Conservation (phyloP, 2,888 invertebrate genomes). For the Drosophila formosana region DNA sequence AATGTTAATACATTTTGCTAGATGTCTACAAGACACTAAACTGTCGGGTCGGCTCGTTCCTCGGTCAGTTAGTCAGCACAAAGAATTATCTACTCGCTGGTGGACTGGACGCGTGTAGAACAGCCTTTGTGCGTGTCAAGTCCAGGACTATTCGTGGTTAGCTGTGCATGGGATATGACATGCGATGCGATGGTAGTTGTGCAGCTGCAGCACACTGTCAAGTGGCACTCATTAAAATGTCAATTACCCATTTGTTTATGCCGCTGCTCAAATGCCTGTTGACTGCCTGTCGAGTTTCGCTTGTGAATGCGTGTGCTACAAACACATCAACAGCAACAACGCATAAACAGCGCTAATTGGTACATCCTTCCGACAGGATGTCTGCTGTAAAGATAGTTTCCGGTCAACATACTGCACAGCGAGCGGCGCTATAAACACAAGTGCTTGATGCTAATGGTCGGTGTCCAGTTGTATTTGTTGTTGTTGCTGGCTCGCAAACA, state of each 20-base stretch:
- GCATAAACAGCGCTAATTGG: conserved; percentile 40
- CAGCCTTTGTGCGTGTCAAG: neutral
- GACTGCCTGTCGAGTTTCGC: conserved; percentile 10
- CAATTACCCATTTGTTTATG: conserved; percentile 38
- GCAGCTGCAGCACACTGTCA: conserved; percentile 14
- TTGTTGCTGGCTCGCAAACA: neutral
- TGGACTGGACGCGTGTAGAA: neutral
- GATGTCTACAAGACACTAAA: no score
- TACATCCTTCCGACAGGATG: conserved; percentile 15
- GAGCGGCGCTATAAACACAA: conserved; percentile 1
- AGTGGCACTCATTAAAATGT: conserved; percentile 39
- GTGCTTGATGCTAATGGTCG: conserved; percentile 7
- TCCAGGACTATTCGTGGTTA: conserved; percentile 5
- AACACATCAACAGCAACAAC: conserved; percentile 20
- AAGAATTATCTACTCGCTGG: neutral
- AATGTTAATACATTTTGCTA: no score
- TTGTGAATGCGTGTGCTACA: conserved; percentile 21
- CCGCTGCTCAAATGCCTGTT: conserved; percentile 21
- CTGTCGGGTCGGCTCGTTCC: no score
- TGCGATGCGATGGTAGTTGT: conserved; percentile 2
- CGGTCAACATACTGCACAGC: conserved; percentile 16
- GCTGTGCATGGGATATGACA: conserved; percentile 14
- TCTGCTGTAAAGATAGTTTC: conserved; percentile 14
- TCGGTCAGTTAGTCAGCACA: neutral
- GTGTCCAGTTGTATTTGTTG: conserved; percentile 2